Evolutionary conservation across 2,888 invertebrate genomes (phyloP).

Genomic region (Gnatocerus cornutus): DNA sequence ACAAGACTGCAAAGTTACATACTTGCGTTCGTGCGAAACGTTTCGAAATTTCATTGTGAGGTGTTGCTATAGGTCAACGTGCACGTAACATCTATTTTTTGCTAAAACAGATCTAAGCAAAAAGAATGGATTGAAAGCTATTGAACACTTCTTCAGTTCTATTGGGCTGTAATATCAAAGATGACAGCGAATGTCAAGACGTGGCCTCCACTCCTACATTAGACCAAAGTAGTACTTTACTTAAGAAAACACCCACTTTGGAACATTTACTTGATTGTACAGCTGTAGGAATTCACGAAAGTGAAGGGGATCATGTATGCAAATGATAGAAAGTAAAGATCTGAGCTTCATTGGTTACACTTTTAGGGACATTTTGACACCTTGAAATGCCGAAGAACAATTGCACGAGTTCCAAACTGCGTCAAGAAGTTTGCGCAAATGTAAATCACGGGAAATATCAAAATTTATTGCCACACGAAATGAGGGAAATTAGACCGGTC

Average conservation of each 20-base stretch:
- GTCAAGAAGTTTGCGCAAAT: neutral
- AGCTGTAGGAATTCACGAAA: conserved; percentile 55
- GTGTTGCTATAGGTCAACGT: conserved; percentile 8
- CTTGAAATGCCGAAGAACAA: neutral
- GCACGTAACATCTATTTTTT: conserved; percentile 13
- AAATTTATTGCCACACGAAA: conserved; percentile 27
- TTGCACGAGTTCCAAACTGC: neutral
- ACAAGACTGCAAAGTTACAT: conserved; percentile 6
- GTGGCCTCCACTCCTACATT: conserved; percentile 46
- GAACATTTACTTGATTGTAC: conserved; percentile 27
- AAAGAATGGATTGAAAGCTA: conserved; percentile 21
- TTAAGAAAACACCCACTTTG: conserved; percentile 12
- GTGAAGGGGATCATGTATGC: conserved; percentile 61
- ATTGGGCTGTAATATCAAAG: conserved; percentile 44
- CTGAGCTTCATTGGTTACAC: conserved; percentile 55
- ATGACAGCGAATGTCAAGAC: conserved; percentile 48
- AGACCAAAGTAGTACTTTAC: conserved; percentile 25
- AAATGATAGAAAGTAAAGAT: conserved; percentile 62
- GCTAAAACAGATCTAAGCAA: neutral
- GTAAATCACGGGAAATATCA: conserved; percentile 2
- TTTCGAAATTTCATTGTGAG: conserved; percentile 24
- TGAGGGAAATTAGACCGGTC: neutral
- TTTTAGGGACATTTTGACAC: conserved; percentile 51
- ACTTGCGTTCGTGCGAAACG: neutral
- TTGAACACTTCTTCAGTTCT: conserved; percentile 19